Evolutionary conservation across 2,888 invertebrate genomes (phyloP).

Genomic region (Cryptus viduatorius): DNA sequence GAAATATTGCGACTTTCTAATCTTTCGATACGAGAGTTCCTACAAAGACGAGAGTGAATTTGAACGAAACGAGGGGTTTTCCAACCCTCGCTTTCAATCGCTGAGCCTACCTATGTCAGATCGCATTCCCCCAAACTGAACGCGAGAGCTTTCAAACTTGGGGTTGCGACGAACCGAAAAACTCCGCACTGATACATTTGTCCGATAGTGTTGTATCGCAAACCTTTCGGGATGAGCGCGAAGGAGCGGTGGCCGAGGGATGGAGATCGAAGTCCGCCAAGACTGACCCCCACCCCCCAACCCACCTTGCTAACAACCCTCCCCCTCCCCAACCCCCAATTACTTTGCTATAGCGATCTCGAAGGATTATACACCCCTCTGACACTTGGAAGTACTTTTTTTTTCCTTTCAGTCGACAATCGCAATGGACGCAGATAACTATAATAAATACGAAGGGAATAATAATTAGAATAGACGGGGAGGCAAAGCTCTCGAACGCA

Average conservation of each 20-base stretch:
- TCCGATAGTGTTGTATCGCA: conserved; percentile 27
- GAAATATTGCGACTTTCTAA: conserved; percentile 6
- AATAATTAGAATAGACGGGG: too few species aligned
- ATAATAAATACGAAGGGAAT: too few species aligned
- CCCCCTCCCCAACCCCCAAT: background rate
- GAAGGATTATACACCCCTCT: too few species aligned
- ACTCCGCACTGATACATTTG: conserved; percentile 53
- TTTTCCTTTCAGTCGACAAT: too few species aligned
- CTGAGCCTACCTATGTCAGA: conserved; percentile 15
- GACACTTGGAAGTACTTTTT: too few species aligned
- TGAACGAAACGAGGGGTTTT: conserved; percentile 42
- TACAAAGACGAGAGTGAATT: conserved; percentile 10
- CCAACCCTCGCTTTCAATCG: conserved; percentile 41
- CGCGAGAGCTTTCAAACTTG: conserved; percentile 23
- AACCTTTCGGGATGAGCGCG: conserved; percentile 38
- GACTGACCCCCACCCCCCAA: conserved; percentile 26
- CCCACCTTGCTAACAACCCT: conserved; percentile 3
- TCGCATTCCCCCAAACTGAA: conserved; percentile 19
- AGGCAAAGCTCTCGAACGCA: too few species aligned
- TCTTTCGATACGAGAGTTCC: background rate
- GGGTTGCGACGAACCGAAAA: conserved; percentile 43
- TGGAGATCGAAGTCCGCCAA: conserved; percentile 39
- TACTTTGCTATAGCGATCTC: too few species aligned
- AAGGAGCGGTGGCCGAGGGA: conserved; percentile 40
- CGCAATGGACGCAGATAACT: too few species aligned